Percentiles rank a stretch among this genome's conserved stretches.
Evolutionary conservation across 2,113 vertebrate species (phyloP).

Genomic region (Rhabdomys dilectus): DNA sequence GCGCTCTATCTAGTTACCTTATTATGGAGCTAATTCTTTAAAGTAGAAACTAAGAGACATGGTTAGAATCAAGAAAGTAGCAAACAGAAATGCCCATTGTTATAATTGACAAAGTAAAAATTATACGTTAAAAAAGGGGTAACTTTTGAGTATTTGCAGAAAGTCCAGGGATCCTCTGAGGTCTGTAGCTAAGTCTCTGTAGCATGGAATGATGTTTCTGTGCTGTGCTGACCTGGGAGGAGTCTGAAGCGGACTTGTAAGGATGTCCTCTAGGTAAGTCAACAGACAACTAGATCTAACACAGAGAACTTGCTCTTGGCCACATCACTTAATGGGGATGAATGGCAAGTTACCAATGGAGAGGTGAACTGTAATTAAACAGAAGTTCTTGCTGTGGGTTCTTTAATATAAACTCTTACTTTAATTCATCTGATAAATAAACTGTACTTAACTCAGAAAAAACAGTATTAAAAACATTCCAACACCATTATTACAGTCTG

Average conservation of each 20-base stretch:
- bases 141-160: conserved; percentile 40
- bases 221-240: not conserved
- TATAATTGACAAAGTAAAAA: conserved; percentile 49
- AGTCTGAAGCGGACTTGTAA: not conserved
- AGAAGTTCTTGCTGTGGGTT: not conserved
- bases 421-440: conserved; percentile 23
- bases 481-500: not conserved
- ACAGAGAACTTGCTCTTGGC: not conserved
- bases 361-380: not conserved
- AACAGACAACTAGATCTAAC: not conserved
- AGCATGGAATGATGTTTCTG: not conserved
- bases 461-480: not conserved
- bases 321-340: not conserved
- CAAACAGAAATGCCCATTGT: conserved; percentile 53
- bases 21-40: conserved; percentile 40
- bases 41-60: conserved; percentile 38
- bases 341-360: not conserved
- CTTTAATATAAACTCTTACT: conserved; percentile 1
- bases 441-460: conserved; percentile 14
- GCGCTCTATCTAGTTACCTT: not conserved
- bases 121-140: not conserved
- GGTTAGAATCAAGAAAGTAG: conserved; percentile 61
- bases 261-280: not conserved
- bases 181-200: conserved; percentile 17
- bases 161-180: not conserved